These are phyloP conservation scores for Callinectes sapidus DNA, from an alignment of 2,888 invertebrate genomes.

Conservation along the genomic window DNA sequence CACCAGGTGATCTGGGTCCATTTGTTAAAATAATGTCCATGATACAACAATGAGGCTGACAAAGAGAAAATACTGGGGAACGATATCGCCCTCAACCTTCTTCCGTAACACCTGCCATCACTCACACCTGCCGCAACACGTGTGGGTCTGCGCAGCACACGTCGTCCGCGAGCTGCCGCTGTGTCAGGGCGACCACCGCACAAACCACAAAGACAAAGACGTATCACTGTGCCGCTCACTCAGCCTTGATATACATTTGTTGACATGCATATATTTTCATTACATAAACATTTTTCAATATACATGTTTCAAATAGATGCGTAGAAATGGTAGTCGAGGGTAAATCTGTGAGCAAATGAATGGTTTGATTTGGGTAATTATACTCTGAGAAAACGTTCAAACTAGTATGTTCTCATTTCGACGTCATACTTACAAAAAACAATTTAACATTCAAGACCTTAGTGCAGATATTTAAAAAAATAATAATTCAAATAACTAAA, in stretches of 20 bases:
- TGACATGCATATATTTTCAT: neutral
- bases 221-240: neutral
- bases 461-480: too few species aligned
- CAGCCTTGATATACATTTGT: slow-evolving; percentile 14
- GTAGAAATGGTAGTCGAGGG: neutral
- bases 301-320: neutral
- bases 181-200: neutral
- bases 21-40: neutral
- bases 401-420: too few species aligned
- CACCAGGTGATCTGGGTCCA: neutral
- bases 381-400: too few species aligned
- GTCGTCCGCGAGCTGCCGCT: neutral
- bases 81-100: neutral
- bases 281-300: neutral
- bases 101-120: neutral
- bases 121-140: slow-evolving; percentile 2
- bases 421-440: too few species aligned
- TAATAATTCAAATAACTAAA: too few species aligned
- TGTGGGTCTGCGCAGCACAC: neutral
- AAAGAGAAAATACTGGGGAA: slow-evolving; percentile 20
- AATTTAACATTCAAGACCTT: too few species aligned
- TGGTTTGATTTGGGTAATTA: neutral
- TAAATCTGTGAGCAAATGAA: neutral
- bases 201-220: slow-evolving; percentile 23
- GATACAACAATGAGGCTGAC: neutral